phyloP scores from a whole-genome alignment of 2,888 invertebrate species.

The Apotomis betuletana region DNA sequence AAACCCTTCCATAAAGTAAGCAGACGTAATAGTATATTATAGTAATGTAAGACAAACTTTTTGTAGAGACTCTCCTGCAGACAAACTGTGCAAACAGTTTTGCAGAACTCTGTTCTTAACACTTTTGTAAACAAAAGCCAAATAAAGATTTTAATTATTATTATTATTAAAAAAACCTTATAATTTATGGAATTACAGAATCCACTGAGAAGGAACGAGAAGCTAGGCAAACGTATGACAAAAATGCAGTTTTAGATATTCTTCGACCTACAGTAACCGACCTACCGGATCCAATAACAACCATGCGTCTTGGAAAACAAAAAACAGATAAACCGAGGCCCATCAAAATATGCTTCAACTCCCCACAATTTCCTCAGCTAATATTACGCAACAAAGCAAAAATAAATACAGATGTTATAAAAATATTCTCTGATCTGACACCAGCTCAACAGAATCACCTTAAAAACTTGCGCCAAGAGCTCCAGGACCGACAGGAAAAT shows the following conservation, averaged over 20 bases:
- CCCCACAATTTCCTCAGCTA: neutral
- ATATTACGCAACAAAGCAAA: neutral
- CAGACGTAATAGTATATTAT: too few species aligned
- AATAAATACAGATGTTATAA: neutral
- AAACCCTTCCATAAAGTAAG: too few species aligned
- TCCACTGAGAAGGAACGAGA: neutral
- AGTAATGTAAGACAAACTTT: too few species aligned
- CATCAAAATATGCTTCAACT: conserved; percentile 3
- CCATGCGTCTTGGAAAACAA: neutral
- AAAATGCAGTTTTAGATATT: neutral
- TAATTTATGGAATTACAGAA: conserved; percentile 5
- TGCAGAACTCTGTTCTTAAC: too few species aligned
- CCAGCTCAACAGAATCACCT: too few species aligned
- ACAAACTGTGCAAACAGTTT: too few species aligned
- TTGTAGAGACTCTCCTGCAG: too few species aligned
- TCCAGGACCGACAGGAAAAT: neutral
- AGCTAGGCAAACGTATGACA: neutral
- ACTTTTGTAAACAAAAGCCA: too few species aligned
- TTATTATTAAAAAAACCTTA: conserved; percentile 17
- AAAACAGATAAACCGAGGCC: neutral
- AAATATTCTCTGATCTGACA: neutral
- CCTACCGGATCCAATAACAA: neutral
- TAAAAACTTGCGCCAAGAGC: too few species aligned
- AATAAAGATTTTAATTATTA: too few species aligned
- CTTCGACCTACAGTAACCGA: neutral